A percentile compares a stretch with the other conserved stretches of the same genome.
Evolutionary conservation across 2,888 invertebrate genomes (phyloP).

Genomic region (Drepana falcataria): DNA sequence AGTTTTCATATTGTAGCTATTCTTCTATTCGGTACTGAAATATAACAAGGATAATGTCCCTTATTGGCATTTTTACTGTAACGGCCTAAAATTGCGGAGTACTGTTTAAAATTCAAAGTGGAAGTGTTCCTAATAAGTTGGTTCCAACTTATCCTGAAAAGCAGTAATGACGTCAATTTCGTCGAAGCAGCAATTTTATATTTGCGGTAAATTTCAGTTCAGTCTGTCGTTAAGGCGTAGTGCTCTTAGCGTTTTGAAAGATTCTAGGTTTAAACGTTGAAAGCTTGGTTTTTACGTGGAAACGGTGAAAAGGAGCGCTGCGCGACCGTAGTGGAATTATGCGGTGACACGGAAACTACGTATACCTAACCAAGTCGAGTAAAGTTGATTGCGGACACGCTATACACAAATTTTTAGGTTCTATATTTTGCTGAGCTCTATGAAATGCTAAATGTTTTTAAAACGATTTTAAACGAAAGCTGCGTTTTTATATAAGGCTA

Average conservation of each 20-base stretch:
- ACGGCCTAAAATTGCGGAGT: not conserved
- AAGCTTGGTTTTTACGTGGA: slow-evolving; percentile 16
- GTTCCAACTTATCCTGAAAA: not conserved
- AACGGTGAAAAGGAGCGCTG: slow-evolving; percentile 17
- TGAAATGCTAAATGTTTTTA: not conserved
- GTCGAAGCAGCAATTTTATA: not conserved
- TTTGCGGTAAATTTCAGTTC: not conserved
- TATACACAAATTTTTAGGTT: slow-evolving; percentile 4
- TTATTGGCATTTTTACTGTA: not conserved
- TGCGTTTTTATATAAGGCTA: too few species aligned
- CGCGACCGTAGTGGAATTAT: slow-evolving; percentile 30
- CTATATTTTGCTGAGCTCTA: slow-evolving; percentile 9
- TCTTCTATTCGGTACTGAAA: too few species aligned
- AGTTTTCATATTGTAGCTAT: too few species aligned
- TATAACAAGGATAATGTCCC: too few species aligned
- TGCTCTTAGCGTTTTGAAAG: slow-evolving; percentile 1
- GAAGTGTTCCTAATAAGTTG: not conserved
- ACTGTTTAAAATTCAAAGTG: not conserved
- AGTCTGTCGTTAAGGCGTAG: not conserved
- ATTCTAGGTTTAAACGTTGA: slow-evolving; percentile 19
- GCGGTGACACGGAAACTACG: slow-evolving; percentile 36
- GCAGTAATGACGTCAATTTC: not conserved
- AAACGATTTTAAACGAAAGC: too few species aligned
- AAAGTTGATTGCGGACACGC: slow-evolving; percentile 23
- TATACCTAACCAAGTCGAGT: slow-evolving; percentile 13